Percentiles rank a stretch among this genome's conserved stretches.
Conservation (phyloP, 2,113 vertebrate genomes). For the Coryphaenoides rupestris region DNA sequence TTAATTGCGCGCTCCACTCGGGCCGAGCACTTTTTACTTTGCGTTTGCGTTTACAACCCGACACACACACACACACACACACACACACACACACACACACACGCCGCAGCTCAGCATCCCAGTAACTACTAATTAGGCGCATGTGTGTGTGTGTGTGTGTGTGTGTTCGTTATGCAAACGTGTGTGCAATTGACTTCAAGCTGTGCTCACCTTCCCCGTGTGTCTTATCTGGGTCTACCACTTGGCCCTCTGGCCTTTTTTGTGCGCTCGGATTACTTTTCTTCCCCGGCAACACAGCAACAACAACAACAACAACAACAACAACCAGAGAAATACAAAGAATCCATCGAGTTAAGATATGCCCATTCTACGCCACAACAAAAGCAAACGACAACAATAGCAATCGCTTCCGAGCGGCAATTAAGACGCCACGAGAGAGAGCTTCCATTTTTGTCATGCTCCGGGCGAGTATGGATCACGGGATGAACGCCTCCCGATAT, state of each 20-base stretch:
- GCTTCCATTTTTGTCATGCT: no score
- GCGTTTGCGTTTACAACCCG: background rate
- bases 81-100: background rate
- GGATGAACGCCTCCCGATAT: no score
- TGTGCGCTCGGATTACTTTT: slow-evolving; percentile 17
- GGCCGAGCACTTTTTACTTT: background rate
- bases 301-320: slow-evolving; percentile 20
- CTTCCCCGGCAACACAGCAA: background rate
- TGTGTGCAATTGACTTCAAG: slow-evolving; percentile 59
- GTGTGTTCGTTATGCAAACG: slow-evolving; percentile 55
- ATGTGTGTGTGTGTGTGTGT: no score
- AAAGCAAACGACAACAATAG: background rate
- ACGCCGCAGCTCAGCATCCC: slow-evolving; percentile 36
- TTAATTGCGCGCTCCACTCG: background rate
- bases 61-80: background rate
- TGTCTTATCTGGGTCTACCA: slow-evolving; percentile 22
- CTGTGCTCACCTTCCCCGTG: slow-evolving; percentile 45
- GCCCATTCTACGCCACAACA: background rate
- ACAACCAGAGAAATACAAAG: background rate
- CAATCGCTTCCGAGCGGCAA: background rate
- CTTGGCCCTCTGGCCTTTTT: slow-evolving; percentile 40
- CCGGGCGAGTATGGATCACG: no score
- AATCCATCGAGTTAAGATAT: background rate
- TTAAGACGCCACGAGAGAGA: no score
- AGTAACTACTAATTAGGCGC: slow-evolving; percentile 48